Conservation (phyloP, 1,140 invertebrate species). For the Halesus radiatus region DNA sequence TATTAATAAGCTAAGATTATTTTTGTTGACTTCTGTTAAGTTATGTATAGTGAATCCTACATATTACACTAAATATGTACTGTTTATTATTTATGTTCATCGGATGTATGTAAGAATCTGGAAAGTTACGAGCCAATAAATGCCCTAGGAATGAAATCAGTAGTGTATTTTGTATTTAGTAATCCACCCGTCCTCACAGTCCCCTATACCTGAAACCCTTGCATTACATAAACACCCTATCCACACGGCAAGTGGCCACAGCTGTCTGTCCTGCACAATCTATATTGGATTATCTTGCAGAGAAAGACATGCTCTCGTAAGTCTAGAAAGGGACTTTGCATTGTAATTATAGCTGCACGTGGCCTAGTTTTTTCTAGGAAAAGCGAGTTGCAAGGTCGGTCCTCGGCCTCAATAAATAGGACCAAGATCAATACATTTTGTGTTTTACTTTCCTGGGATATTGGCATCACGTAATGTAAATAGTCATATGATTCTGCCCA, state of each 20-base stretch:
- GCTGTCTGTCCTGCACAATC: too few species aligned
- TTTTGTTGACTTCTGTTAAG: slow-evolving; percentile 26
- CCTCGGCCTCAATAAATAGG: neutral
- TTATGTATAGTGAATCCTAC: slow-evolving; percentile 18
- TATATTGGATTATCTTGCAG: too few species aligned
- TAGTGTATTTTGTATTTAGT: neutral
- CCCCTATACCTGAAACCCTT: neutral
- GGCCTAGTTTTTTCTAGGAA: slow-evolving; percentile 20
- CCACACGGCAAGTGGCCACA: too few species aligned
- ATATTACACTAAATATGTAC: slow-evolving; percentile 14
- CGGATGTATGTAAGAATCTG: slow-evolving; percentile 29
- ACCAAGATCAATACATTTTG: slow-evolving; percentile 1
- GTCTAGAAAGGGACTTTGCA: too few species aligned
- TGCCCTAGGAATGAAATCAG: slow-evolving; percentile 42
- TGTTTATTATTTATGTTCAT: slow-evolving; percentile 17
- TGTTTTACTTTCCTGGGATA: neutral
- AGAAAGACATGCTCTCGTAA: too few species aligned
- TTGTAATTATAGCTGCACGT: neutral
- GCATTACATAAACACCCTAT: neutral
- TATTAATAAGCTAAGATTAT: slow-evolving; percentile 34
- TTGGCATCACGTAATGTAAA: neutral
- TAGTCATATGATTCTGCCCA: neutral
- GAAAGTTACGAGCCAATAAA: slow-evolving; percentile 42
- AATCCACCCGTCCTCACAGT: neutral
- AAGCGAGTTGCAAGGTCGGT: slow-evolving; percentile 19